phyloP scores from a whole-genome alignment of 1,140 invertebrate species.

The Spodoptera frugiperda region DNA sequence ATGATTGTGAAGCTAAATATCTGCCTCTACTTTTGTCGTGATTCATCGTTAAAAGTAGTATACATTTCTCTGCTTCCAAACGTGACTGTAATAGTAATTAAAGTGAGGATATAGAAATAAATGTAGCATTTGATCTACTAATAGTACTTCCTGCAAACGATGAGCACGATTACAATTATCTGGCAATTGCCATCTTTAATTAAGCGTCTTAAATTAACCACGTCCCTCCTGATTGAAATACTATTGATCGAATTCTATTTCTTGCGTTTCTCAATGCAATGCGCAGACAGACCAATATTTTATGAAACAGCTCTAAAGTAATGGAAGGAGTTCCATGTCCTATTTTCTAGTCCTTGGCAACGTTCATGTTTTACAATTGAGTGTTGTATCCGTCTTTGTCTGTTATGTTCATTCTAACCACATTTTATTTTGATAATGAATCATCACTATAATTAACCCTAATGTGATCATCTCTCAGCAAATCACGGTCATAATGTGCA shows the following conservation, averaged over 20 bases:
- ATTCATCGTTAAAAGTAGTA: neutral
- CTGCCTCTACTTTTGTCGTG: constrained; percentile 1
- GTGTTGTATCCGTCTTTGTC: neutral
- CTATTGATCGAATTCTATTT: constrained; percentile 13
- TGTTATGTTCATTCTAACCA: neutral
- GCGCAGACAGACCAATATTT: neutral
- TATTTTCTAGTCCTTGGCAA: neutral
- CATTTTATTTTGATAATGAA: neutral
- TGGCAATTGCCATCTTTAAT: too few relatives aligned
- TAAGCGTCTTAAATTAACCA: neutral
- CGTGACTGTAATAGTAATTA: constrained; percentile 12
- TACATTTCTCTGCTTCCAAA: neutral
- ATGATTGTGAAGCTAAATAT: constrained; percentile 10
- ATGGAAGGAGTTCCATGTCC: neutral
- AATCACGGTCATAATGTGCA: constrained; percentile 1
- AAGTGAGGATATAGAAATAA: neutral
- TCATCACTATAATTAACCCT: too few relatives aligned
- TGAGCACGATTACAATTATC: neutral
- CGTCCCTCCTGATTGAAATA: neutral
- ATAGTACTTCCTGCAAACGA: neutral
- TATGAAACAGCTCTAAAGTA: neutral
- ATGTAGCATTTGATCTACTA: neutral
- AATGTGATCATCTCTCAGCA: neutral
- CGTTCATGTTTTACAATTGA: neutral
- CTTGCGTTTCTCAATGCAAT: neutral